phyloP scores from a whole-genome alignment of 1,140 invertebrate species.

The Sminthurides bifidus region DNA sequence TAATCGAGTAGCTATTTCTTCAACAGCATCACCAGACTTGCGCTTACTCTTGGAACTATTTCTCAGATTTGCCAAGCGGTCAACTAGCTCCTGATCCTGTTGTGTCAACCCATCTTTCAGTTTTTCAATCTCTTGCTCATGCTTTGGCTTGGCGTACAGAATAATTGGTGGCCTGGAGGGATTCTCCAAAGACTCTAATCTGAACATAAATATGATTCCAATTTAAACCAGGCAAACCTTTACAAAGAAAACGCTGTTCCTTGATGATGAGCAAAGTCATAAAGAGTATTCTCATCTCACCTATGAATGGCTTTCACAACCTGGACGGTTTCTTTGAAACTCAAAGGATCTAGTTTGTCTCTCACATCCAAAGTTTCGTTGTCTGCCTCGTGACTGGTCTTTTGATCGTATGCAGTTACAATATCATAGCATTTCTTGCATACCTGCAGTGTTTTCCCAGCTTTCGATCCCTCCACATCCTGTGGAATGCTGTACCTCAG shows the following conservation, averaged over 20 bases:
- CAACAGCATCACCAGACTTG: constrained; percentile 19
- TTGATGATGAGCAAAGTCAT: neutral
- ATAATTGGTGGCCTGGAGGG: constrained; percentile 39
- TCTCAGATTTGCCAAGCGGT: constrained; percentile 48
- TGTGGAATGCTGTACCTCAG: constrained; percentile 16
- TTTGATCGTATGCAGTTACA: no score
- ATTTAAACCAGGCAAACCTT: neutral
- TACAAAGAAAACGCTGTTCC: neutral
- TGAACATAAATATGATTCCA: neutral
- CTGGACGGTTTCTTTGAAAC: constrained; percentile 3
- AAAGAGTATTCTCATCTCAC: constrained; percentile 1
- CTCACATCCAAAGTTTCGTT: neutral
- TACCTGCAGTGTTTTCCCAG: constrained; percentile 9
- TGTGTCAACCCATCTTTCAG: constrained; percentile 37
- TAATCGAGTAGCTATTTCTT: constrained; percentile 31
- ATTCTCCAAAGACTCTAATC: constrained; percentile 39
- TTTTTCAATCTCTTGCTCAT: constrained; percentile 37
- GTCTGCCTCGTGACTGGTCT: no score
- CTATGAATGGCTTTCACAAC: constrained; percentile 16
- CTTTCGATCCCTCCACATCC: no score
- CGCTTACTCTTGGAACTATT: neutral
- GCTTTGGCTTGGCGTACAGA: constrained; percentile 37
- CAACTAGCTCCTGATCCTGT: constrained; percentile 43
- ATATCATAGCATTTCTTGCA: constrained; percentile 13
- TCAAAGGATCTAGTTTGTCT: neutral